phyloP scores from a whole-genome alignment of 53 echinoderm and acorn worm species.

The Paelopatides confundens region DNA sequence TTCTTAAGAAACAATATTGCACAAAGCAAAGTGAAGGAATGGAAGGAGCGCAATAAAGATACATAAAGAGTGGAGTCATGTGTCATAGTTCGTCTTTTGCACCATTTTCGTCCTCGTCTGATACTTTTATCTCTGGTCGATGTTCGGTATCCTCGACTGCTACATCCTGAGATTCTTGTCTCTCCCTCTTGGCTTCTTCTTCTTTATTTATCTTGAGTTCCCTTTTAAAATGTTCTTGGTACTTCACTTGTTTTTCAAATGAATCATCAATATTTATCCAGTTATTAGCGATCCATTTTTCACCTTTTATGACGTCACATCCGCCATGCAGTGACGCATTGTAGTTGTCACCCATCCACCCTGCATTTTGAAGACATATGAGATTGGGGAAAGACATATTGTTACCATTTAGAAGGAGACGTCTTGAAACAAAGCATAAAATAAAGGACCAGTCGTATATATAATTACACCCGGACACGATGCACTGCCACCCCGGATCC shows the following conservation, averaged over 20 bases:
- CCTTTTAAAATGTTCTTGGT: constrained; percentile 11
- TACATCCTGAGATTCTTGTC: neutral
- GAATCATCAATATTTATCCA: constrained; percentile 83
- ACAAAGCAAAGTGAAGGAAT: neutral
- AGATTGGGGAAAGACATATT: too few species aligned
- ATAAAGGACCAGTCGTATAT: too few species aligned
- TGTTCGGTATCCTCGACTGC: neutral
- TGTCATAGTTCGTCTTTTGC: neutral
- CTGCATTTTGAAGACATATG: constrained; percentile 27
- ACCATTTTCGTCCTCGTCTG: neutral
- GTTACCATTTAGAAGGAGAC: too few species aligned
- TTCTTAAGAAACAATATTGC: neutral
- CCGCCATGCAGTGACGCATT: constrained; percentile 83
- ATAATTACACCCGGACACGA: too few species aligned
- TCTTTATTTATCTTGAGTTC: neutral
- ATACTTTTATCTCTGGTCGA: neutral
- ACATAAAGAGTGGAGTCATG: too few species aligned
- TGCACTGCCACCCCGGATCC: too few species aligned
- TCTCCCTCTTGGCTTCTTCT: neutral
- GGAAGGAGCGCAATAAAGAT: too few species aligned
- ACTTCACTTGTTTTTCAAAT: constrained; percentile 44
- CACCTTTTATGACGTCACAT: constrained; percentile 79
- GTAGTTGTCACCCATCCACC: constrained; percentile 76
- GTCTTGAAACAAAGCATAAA: too few species aligned
- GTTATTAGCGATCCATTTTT: constrained; percentile 94